Base-by-base conservation (phyloP, 2,797 vertebrate genomes). In the Tapera naevia region DNA sequence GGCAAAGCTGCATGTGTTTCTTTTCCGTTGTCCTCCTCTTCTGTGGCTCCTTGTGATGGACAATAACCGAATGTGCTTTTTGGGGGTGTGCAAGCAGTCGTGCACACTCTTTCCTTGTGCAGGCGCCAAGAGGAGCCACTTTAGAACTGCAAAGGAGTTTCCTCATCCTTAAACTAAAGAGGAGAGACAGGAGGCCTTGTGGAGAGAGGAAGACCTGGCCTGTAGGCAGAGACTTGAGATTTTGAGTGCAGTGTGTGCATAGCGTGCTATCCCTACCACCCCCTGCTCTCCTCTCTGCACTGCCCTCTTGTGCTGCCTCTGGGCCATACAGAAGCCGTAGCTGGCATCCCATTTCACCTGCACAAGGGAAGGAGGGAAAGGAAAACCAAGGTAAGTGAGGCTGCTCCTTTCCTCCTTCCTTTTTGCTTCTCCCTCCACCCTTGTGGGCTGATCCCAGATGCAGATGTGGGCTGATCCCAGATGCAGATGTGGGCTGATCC, bases 201-300 rank as follows among this genome's bases (percentile, higher is more conserved):
- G 12, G 35, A 33, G 54, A 45, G 37, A 58, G 43, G n/a, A 80
- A 33, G 46, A 16, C 3, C 0, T 21, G 41, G 25, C 33, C 67
- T 85, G 17, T 13, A 71, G 67, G 57, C 46, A 41, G 35, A 70
- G 48, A 19, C 50, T 46, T 24, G 50, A 32, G 35, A 17, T 65
- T 60, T 32, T 79, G 65, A 50, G 30, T 75, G 27, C 37, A n/a
- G n/a, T n/a, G n/a, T n/a, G n/a, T n/a, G 61, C n/a, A 6, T 25
- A 23, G 12, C 0, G 0, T 46, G 11, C 32, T 37, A 32, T 6
- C 48, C 11, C 13, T 43, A 10, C 30, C 45, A 30, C 8, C 45
- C 9, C 11, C 46, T 46, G 13, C 33, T 60, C 17, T 91, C 10
- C 33, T 71, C 39, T 51, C 56, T 64, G 27, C 15, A 24, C 43